Conservation (phyloP, 2,888 invertebrate genomes). For the Salpingus planirostris region DNA sequence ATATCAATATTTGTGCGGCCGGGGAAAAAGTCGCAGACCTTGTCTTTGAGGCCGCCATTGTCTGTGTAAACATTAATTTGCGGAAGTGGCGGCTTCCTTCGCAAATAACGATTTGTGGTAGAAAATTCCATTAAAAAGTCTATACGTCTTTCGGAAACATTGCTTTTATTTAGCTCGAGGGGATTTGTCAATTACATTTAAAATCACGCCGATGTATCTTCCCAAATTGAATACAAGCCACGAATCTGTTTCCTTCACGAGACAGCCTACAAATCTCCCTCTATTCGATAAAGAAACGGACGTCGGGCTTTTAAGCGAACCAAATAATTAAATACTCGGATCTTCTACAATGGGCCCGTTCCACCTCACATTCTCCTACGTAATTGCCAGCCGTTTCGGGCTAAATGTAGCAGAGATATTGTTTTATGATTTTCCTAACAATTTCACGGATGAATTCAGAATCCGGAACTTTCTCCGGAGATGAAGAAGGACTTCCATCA, state of each 20-base stretch:
- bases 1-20: not conserved
- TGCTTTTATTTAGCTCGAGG: slow-evolving; percentile 3
- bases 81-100: not conserved
- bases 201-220: slow-evolving; percentile 10
- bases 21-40: not conserved
- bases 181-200: slow-evolving; percentile 9
- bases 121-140: slow-evolving; percentile 3
- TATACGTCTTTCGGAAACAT: slow-evolving; percentile 1
- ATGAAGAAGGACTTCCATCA: too few relatives aligned
- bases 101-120: slow-evolving; percentile 1
- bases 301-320: slow-evolving; percentile 9
- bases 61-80: slow-evolving; percentile 3
- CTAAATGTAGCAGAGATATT: too few relatives aligned
- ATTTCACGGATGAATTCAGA: too few relatives aligned
- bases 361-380: too few relatives aligned
- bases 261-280: slow-evolving; percentile 13
- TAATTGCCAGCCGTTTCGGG: too few relatives aligned
- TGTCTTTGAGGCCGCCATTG: not conserved
- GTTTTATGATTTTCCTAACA: too few relatives aligned
- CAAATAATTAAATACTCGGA: slow-evolving; percentile 13
- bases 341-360: too few relatives aligned
- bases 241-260: slow-evolving; percentile 12
- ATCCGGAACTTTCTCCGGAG: too few relatives aligned
- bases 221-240: slow-evolving; percentile 12
- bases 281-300: slow-evolving; percentile 9